Evolutionary conservation across 2,113 vertebrate species (phyloP), one percentile per base, ranked within the genome.

Genomic region (Bostrychus sinensis): DNA sequence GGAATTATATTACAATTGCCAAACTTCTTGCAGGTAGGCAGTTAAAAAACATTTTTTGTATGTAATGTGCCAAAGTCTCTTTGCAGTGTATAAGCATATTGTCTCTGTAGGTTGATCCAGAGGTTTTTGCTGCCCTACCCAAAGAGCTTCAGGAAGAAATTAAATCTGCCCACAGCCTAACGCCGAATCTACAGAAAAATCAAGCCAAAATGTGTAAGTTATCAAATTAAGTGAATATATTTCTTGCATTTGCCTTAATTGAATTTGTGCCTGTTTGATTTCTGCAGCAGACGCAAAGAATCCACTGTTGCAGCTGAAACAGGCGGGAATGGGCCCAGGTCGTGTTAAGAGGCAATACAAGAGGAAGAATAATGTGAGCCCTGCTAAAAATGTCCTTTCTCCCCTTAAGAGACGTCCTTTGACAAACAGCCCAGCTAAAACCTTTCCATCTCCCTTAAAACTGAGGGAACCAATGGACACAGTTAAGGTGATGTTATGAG

Each of bases 111-210:
- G 96, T 99, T 64, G 97, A 99, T 80, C 97, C 96, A 0, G 96
- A 98, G 3, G 97, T 99, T 65, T 98, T 98, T 83, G 95, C 94
- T 43, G 97, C 95, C 0, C 91, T 99, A 51, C 97, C 97, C 62
- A 89, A 88, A 78, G 97, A 98, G 78, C 89, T 99, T 66, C 97
- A 99, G 63, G 95, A 94, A 43, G 96, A 99, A 77, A 88, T 99
- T 42, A 95, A 85, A 84, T 92, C 94, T 80, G 97, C 96, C 0
- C 98, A 96, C 59, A 93, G 92, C 75, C 92, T 92, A 57, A 90
- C 89, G 59, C 86, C 92, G 22, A 92, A 65, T 8, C 5, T 68
- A 26, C 87, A 88, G 22, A 90, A 10, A 16, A 23, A 90, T 72
- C 94, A 92, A 56, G 57, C 54, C 13, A 82, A 75, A 46, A 51